Base-by-base conservation (phyloP, 2,888 invertebrate species). In the Meghimatium bilineatum region DNA sequence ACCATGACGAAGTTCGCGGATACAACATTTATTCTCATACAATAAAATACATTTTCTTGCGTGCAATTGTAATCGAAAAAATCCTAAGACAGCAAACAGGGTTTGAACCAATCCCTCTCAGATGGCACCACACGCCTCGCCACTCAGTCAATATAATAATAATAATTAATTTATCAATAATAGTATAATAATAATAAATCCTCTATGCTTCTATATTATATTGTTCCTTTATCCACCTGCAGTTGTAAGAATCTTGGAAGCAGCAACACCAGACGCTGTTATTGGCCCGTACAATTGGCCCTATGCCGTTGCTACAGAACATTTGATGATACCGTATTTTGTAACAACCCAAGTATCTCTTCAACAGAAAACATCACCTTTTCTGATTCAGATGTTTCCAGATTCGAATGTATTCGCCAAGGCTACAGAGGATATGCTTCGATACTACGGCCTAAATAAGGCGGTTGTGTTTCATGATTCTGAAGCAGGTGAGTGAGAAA, bases 281-380 rank as follows among this genome's bases (percentile, higher is more conserved):
- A 89, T 93, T 32, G 92, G 92, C 10, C 89, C 89, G 1, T 92
- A 89, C 85, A 89, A 87, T 74, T 86, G 89, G 81, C 81, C 89
- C 26, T 88, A 89, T 44, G 90, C 90, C 2, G 85, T 87, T 14
- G 90, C 90, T 26, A 88, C 91, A 6, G 89, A 90, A 77, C 86
- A 89, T 82, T 88, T 90, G 32, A 89, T 90, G 32, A 88, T 92
- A 10, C 91, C 92, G 0, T 92, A 91, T 83, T 89, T 92, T 76
- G 90, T 92, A 75, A 91, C 90, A n/a, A 88, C 90, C 12, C 86
- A 89, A 78, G 87, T 89, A 26, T 90, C 90, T 0, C 72, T 76
- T 20, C 83, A 86, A 12, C 80, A 87, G 44, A 34, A 80, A 14
- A 6, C 12, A 38, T 87, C 88, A 17, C 85, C 87, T 5, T 89